These are phyloP conservation scores for Lithophane leautieri DNA, from an alignment of 2,888 invertebrate genomes.

Conservation along the genomic window DNA sequence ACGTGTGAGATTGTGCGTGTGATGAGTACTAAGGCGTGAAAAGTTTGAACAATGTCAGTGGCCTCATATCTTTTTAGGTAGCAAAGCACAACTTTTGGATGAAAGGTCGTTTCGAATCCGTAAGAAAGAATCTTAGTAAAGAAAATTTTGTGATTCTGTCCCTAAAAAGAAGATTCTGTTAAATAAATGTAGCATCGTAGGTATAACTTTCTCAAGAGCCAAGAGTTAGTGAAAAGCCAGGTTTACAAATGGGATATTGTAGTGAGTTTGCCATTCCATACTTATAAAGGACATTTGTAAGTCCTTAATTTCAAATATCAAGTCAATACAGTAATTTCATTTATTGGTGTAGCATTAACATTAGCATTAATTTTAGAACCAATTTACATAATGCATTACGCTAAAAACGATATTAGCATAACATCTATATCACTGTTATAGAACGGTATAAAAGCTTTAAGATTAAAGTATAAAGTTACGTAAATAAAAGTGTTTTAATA, in stretches of 20 bases:
- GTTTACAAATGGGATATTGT: not conserved
- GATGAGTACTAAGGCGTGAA: constrained; percentile 52
- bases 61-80: constrained; percentile 16
- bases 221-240: not conserved
- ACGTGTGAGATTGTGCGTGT: constrained; percentile 66
- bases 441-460: constrained; percentile 2
- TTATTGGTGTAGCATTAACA: constrained; percentile 31
- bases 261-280: constrained; percentile 13
- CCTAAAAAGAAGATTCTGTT: not conserved
- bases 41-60: constrained; percentile 22
- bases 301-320: constrained; percentile 14
- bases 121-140: not conserved
- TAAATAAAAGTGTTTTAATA: constrained; percentile 21
- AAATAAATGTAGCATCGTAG: not conserved
- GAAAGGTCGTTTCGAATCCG: not conserved
- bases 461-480: constrained; percentile 5
- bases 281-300: not conserved
- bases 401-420: constrained; percentile 30
- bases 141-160: not conserved
- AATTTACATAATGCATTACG: constrained; percentile 43
- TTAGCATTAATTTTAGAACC: constrained; percentile 35
- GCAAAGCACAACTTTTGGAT: constrained; percentile 9
- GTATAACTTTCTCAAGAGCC: not conserved
- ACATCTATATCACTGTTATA: constrained; percentile 18
- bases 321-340: constrained; percentile 27